A percentile compares a stretch with the other conserved stretches of the same genome.
These are phyloP conservation scores for Dendropsophus ebraccatus DNA, from an alignment of 2,113 vertebrate genomes.

Conservation along the genomic window DNA sequence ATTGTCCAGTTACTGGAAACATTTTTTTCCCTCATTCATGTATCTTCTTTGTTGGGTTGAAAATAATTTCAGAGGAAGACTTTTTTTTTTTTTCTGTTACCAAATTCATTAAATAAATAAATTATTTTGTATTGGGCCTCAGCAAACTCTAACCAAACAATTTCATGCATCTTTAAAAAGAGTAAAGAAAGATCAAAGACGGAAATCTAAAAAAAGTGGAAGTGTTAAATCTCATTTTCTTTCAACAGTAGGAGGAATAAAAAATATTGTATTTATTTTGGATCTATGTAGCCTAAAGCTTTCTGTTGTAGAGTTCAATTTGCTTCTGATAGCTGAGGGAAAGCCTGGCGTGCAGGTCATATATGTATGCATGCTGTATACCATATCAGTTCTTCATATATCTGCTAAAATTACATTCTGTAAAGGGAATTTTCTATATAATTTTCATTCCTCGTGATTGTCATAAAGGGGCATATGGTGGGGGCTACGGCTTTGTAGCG, in stretches of 20 bases:
- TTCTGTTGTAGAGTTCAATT: constrained; percentile 54
- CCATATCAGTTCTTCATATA: not conserved
- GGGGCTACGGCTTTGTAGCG: constrained; percentile 2
- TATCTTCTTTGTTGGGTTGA: not conserved
- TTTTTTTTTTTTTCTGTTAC: constrained; percentile 42
- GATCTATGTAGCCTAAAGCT: constrained; percentile 57
- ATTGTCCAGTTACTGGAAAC: not conserved
- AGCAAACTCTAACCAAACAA: constrained; percentile 45
- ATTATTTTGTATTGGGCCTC: constrained; percentile 30
- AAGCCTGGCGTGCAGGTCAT: constrained; percentile 35
- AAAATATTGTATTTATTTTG: constrained; percentile 57
- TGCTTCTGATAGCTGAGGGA: constrained; percentile 40
- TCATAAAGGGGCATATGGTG: not conserved
- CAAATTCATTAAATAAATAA: constrained; percentile 49
- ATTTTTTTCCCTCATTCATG: not conserved
- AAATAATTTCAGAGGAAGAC: not conserved
- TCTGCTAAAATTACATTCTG: constrained; percentile 33
- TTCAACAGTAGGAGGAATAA: constrained; percentile 43
- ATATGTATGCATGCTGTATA: constrained; percentile 28
- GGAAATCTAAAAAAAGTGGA: constrained; percentile 48
- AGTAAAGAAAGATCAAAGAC: constrained; percentile 53
- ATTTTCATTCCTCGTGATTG: constrained; percentile 9
- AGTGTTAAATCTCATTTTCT: constrained; percentile 59
- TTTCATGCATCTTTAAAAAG: constrained; percentile 52
- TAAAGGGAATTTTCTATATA: constrained; percentile 29